These are phyloP conservation scores for Listrodromus nycthemerus DNA, from an alignment of 2,888 invertebrate genomes.

Conservation along the genomic window DNA sequence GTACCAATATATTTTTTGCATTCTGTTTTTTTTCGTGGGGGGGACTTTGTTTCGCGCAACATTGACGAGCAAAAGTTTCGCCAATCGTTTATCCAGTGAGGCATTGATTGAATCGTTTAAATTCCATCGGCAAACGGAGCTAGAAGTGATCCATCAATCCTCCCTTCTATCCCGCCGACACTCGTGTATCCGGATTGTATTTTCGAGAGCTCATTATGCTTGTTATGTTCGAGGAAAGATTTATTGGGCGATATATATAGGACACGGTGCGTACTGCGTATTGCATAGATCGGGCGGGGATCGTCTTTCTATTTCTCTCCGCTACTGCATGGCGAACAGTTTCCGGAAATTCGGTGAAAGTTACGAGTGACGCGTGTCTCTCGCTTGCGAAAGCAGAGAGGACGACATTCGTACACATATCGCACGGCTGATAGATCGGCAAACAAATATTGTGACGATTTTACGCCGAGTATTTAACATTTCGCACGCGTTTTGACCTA, in stretches of 20 bases:
- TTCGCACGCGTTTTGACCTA: not conserved
- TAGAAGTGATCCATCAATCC: not conserved
- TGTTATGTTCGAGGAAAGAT: not conserved
- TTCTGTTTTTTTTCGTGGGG: no score
- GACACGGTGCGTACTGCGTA: not conserved
- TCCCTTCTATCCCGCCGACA: not conserved
- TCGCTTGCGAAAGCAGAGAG: constrained; percentile 41
- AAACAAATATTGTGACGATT: not conserved
- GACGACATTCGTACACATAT: not conserved
- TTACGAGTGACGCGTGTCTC: constrained; percentile 61
- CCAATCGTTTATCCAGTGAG: constrained; percentile 29
- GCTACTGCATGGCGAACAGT: not conserved
- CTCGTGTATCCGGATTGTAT: not conserved
- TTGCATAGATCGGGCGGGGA: not conserved
- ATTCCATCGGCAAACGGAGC: not conserved
- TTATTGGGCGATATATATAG: not conserved
- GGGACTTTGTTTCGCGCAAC: constrained; percentile 54
- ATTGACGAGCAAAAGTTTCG: constrained; percentile 36
- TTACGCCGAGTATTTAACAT: not conserved
- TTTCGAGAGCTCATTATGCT: not conserved
- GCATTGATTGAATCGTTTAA: constrained; percentile 12
- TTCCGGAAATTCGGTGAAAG: constrained; percentile 77
- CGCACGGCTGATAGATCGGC: not conserved
- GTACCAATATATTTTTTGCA: constrained; percentile 23
- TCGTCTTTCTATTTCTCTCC: not conserved